Percentiles rank a stretch among this genome's conserved stretches.
These are phyloP conservation scores for Eretmocerus hayati DNA, from an alignment of 2,888 invertebrate genomes.

Conservation along the genomic window DNA sequence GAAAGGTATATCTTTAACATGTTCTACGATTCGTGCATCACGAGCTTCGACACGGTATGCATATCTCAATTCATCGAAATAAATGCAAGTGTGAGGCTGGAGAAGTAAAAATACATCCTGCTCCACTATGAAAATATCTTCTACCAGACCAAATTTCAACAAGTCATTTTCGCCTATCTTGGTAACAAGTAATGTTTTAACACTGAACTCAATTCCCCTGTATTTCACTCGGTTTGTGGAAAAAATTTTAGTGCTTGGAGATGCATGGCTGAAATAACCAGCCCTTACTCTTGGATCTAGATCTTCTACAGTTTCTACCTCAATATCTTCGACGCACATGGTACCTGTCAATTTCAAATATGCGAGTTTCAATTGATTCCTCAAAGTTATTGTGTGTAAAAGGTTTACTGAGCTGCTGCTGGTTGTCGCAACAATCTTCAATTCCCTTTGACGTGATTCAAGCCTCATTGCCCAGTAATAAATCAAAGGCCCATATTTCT, in stretches of 20 bases:
- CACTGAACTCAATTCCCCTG: not conserved
- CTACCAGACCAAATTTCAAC: not conserved
- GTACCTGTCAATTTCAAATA: not conserved
- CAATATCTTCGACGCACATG: not conserved
- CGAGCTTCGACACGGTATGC: not conserved
- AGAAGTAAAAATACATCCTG: not conserved
- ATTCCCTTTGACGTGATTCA: conserved; percentile 15
- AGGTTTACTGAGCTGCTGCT: not conserved
- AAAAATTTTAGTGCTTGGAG: not conserved
- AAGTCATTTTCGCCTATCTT: not conserved
- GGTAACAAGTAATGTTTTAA: not conserved
- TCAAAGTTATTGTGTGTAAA: not conserved
- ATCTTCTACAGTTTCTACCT: not conserved
- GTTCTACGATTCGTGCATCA: not conserved
- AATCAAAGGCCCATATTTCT: conserved; percentile 18
- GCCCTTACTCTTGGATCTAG: not conserved
- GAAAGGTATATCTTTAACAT: not conserved
- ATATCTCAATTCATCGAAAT: not conserved
- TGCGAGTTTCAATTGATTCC: not conserved
- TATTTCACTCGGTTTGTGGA: not conserved
- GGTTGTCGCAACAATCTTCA: not conserved
- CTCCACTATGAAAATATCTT: not conserved
- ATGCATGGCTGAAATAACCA: not conserved
- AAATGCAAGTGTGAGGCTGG: not conserved
- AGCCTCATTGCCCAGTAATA: conserved; percentile 24